These are phyloP conservation scores for Nilaparvata lugens DNA, from an alignment of 1,140 invertebrate genomes.

Conservation along the genomic window DNA sequence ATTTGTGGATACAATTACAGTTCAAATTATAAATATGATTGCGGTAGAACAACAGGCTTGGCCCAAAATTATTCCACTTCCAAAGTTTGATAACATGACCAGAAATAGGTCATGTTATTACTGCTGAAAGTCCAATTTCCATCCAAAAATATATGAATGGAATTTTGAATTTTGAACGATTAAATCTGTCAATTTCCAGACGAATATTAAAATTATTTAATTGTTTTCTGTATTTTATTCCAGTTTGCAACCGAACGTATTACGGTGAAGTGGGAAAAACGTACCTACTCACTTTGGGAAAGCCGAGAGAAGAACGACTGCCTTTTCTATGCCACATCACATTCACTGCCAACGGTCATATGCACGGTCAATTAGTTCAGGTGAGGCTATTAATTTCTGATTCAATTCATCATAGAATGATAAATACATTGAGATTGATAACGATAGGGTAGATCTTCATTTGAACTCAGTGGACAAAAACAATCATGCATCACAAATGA, in stretches of 20 bases:
- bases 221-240: slow-evolving; percentile 24
- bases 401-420: not conserved
- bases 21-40: too few species aligned
- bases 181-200: too few species aligned
- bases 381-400: slow-evolving; percentile 34
- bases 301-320: slow-evolving; percentile 50
- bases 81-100: too few species aligned
- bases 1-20: too few species aligned
- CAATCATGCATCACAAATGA: too few species aligned
- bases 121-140: too few species aligned
- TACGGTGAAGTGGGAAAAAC: slow-evolving; percentile 77
- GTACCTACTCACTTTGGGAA: slow-evolving; percentile 61
- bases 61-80: too few species aligned
- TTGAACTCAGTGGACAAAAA: not conserved
- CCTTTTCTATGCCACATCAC: slow-evolving; percentile 82
- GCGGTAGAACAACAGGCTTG: too few species aligned
- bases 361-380: slow-evolving; percentile 75
- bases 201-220: too few species aligned
- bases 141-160: too few species aligned
- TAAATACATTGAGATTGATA: not conserved
- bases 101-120: too few species aligned
- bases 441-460: not conserved
- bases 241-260: slow-evolving; percentile 78
- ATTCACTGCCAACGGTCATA: slow-evolving; percentile 75
- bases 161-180: too few species aligned